phyloP scores from a whole-genome alignment of 2,113 vertebrate genomes.

The Phalacrocorax brasilianus region DNA sequence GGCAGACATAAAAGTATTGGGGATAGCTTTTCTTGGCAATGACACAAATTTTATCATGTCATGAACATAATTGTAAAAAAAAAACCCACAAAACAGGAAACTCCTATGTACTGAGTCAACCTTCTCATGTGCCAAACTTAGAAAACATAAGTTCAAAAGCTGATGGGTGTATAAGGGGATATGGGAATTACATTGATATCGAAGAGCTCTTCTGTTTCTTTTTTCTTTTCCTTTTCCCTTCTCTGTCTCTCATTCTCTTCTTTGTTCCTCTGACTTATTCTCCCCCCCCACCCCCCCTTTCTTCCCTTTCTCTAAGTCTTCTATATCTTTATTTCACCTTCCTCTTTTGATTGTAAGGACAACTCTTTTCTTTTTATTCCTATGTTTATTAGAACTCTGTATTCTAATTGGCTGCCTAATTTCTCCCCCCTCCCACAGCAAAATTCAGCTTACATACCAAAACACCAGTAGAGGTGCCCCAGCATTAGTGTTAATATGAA shows the following conservation, averaged over 20 bases:
- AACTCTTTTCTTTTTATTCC: neutral
- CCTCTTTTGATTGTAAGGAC: neutral
- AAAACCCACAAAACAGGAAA: neutral
- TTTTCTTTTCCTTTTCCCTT: neutral
- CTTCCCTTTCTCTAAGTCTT: neutral
- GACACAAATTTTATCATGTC: neutral
- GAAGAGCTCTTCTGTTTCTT: neutral
- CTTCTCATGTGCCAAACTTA: neutral
- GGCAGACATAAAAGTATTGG: neutral
- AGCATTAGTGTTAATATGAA: neutral
- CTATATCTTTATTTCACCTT: neutral
- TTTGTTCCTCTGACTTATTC: neutral
- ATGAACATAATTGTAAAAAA: neutral
- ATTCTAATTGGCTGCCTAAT: neutral
- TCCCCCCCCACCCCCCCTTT: neutral
- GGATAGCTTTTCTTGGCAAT: neutral
- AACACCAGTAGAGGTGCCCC: neutral
- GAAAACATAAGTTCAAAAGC: neutral
- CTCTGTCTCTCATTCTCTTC: neutral
- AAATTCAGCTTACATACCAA: neutral
- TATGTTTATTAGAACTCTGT: neutral
- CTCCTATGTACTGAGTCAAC: rapidly evolving
- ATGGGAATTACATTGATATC: neutral
- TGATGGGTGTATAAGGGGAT: neutral
- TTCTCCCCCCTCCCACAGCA: rapidly evolving